These are phyloP conservation scores for Hiodon alosoides DNA, from an alignment of 2,113 vertebrate genomes.

Conservation along the genomic window DNA sequence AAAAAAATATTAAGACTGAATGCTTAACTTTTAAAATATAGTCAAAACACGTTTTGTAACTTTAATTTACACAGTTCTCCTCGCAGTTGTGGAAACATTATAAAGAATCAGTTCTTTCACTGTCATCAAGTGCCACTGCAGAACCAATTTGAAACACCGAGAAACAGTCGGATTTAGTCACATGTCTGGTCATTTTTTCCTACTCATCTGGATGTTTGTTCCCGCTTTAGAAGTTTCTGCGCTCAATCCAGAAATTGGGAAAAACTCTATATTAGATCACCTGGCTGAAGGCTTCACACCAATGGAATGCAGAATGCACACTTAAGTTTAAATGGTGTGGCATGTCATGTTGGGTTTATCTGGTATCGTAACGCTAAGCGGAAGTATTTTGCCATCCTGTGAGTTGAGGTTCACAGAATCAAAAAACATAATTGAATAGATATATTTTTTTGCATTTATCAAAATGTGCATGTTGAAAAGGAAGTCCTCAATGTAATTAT, in stretches of 20 bases:
- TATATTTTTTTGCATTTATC: neutral
- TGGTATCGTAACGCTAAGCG: too few species aligned
- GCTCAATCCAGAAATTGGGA: neutral
- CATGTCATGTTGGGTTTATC: neutral
- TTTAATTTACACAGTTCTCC: neutral
- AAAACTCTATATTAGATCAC: neutral
- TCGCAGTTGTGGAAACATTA: neutral
- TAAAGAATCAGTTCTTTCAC: conserved; percentile 5
- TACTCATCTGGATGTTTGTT: conserved; percentile 12
- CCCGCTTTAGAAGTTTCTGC: neutral
- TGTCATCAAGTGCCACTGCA: conserved; percentile 10
- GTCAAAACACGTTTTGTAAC: neutral
- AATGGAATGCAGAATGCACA: neutral
- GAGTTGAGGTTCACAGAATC: too few species aligned
- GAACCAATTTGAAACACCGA: conserved; percentile 5
- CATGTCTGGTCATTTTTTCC: conserved; percentile 12
- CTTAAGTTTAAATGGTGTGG: neutral
- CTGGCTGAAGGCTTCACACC: neutral
- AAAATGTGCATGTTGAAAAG: neutral
- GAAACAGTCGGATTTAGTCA: conserved; percentile 27
- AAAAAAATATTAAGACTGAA: too few species aligned
- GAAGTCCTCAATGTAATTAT: neutral
- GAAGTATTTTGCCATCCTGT: too few species aligned
- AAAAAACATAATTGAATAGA: too few species aligned
- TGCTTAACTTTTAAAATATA: neutral